Base-by-base conservation (phyloP, 2,113 vertebrate genomes). In the Lasiurus borealis region DNA sequence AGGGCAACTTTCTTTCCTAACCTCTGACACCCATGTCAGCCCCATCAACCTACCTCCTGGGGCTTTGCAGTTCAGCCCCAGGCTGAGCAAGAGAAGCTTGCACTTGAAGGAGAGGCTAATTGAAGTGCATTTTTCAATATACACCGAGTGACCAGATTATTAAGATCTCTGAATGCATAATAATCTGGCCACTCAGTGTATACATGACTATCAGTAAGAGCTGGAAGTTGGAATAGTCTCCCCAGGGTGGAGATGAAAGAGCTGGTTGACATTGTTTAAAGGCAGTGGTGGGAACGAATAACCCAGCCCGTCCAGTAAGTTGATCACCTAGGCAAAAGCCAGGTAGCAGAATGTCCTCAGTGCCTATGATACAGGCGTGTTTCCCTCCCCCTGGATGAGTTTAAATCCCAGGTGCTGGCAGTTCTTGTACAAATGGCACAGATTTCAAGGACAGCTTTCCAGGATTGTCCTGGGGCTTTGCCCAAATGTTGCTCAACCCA, bases 371-470 rank as follows among this genome's bases (percentile, higher is more conserved):
- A 75, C 73, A 73, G 34, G 40, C 66, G 25, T 80, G 48, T 19
- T 27, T 64, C 66, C 44, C 52, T 59, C 69, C 40, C 50, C 11
- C 0, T 15, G 10, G 29, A 52, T 59, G 57, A 75, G 0, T 52
- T 50, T 59, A 89, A 54, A 46, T 75, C 75, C 50, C 44, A 36
- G 5, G 6, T 66, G 9, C 16, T 40, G 62, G 34, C 44, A 48
- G 46, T 40, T 87, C 57, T 82, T 85, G 85, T 36, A 27, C 78
- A 82, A 82, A 62, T 31, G 59, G 57, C 62, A 85, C 68, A 92
- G 50, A 78, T 46, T 46, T 19, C 25, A 27, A 91, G n/a, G 44
- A n/a, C 23, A 11, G 21, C 14, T 64, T 86, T 81, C 62, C 40
- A 77, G 91, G 68, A 62, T 73, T 27, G 29, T 87, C 80, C 82